A percentile compares a stretch with the other conserved stretches of the same genome.
These are phyloP conservation scores for Indicator maculatus DNA, from an alignment of 2,113 vertebrate genomes.

Conservation along the genomic window DNA sequence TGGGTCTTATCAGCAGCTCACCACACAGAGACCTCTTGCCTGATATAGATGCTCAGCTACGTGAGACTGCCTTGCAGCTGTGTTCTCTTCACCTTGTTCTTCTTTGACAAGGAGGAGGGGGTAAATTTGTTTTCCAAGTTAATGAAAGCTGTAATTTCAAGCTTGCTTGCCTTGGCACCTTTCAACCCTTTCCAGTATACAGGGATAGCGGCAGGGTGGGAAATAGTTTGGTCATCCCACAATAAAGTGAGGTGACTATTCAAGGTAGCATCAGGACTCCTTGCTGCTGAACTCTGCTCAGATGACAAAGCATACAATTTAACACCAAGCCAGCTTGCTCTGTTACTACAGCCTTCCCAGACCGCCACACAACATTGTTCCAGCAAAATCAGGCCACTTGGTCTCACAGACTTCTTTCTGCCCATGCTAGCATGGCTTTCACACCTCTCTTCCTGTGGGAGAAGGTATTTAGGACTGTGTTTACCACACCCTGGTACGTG, in stretches of 20 bases:
- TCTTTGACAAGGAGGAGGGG: neutral
- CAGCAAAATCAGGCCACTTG: neutral
- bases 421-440: neutral
- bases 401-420: neutral
- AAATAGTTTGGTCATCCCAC: neutral
- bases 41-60: neutral
- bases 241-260: neutral
- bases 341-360: neutral
- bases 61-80: neutral
- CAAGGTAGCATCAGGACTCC: neutral
- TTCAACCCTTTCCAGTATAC: neutral
- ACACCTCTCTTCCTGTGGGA: neutral
- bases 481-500: neutral
- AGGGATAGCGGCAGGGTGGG: neutral
- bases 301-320: neutral
- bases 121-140: neutral
- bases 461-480: neutral
- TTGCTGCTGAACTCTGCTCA: neutral
- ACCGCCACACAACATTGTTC: neutral
- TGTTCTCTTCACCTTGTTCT: slow-evolving; percentile 12
- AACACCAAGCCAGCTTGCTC: neutral
- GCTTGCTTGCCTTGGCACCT: neutral
- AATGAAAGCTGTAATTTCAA: slow-evolving; percentile 18
- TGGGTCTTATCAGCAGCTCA: slow-evolving; percentile 32
- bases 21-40: slow-evolving; percentile 19